Evolutionary conservation across 1,140 invertebrate genomes (phyloP).

Genomic region (Gryon sp.): DNA sequence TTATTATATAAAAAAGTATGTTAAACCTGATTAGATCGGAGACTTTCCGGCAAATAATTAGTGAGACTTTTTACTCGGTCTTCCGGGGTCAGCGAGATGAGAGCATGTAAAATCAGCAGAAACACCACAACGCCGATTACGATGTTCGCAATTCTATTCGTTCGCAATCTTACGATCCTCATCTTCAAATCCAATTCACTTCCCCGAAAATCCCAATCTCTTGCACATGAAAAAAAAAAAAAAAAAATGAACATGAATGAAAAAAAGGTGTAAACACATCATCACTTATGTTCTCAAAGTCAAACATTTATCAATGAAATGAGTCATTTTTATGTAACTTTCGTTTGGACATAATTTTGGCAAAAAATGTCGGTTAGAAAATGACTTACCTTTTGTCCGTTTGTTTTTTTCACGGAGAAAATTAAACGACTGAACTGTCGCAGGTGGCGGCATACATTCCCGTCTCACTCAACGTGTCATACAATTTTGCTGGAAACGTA

Average conservation of each 20-base stretch:
- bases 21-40: conserved; percentile 62
- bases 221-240: conserved; percentile 6
- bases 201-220: conserved; percentile 2
- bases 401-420: neutral
- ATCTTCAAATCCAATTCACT: conserved; percentile 64
- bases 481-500: conserved; percentile 22
- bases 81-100: conserved; percentile 65
- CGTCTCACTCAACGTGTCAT: conserved; percentile 50
- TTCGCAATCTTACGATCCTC: conserved; percentile 75
- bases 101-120: conserved; percentile 69
- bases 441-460: conserved; percentile 4
- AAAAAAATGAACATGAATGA: too few relatives aligned
- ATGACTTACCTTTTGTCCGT: neutral
- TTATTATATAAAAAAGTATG: neutral
- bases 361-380: neutral
- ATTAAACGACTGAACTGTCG: neutral
- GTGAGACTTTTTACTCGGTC: conserved; percentile 66
- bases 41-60: conserved; percentile 68
- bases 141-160: conserved; percentile 72
- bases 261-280: too few relatives aligned
- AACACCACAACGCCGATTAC: conserved; percentile 56
- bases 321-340: too few relatives aligned
- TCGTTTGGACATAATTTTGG: too few relatives aligned
- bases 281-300: too few relatives aligned
- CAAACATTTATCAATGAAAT: too few relatives aligned